Base-by-base conservation (phyloP, 2,113 vertebrate genomes). In the Chaenogobius annularis region DNA sequence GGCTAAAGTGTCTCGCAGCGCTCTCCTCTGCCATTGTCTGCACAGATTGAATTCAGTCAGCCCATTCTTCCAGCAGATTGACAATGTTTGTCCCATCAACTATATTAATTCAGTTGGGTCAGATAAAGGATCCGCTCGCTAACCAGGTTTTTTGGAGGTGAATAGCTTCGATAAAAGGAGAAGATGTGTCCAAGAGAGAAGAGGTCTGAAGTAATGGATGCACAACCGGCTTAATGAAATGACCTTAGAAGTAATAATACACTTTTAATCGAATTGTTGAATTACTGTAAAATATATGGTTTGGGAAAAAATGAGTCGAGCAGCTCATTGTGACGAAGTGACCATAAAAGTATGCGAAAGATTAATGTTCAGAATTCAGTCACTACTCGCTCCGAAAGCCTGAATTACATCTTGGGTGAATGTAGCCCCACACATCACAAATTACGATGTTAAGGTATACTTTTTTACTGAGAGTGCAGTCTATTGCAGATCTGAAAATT, bases 1-100 rank as follows among this genome's bases (percentile, higher is more conserved):
- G 80, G 82, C 81, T 82, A 78, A 78, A 81, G 80, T 81, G 82
- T 74, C 81, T 84, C 84, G 56, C 77, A 86, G 76, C 77, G 78
- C 80, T 77, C 88, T 83, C 67, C 62, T 72, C 63, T 13, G 87
- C 87, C 80, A 92, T 85, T 92, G 92, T 92, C 87, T 91, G 89
- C 89, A 79, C 72, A 91, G 83, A 93, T 88, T 89, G 92, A 94
- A 95, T 92, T 91, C 85, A 89, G 86, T 85, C 84, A 62, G 79
- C 91, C 92, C 79, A 86, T 95, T 95, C 93, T 92, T 90, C 85
- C 74, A 75, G 71, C 79, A 93, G 90, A 92, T 83, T 90, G 90
- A 93, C 87, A 93, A 91, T 90, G 93, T 92, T 93, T 92, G 91
- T 93, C 84, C 92, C 80, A 88, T 84, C 89, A 78, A 84, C 75